Base-by-base conservation (phyloP, 2,113 vertebrate genomes). In the Chaetodon auriga region DNA sequence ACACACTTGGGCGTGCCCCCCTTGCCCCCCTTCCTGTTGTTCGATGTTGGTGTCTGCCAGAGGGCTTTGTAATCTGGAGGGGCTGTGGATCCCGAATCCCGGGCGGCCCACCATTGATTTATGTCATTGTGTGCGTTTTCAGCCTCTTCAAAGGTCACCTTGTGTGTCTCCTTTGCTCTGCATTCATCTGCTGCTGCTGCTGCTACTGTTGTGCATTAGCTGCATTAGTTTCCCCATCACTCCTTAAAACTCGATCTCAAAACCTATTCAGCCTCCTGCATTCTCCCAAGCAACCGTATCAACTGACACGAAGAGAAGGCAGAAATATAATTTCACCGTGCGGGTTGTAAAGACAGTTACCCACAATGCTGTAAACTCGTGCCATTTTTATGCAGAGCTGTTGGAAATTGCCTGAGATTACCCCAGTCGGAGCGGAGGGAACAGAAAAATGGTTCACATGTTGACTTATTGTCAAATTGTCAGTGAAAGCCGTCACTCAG, bases 61-160 rank as follows among this genome's bases (percentile, higher is more conserved):
- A 85, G 87, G 89, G 75, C 84, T 90, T 85, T 87, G 69, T 81
- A 83, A 87, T 84, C 85, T 90, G 78, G 68, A 87, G 85, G 77
- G 81, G 85, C 82, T 82, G 84, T 85, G 90, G 77, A 92, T 86
- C 87, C 75, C 30, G 19, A 89, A 83, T 92, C 92, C 90, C 90
- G 60, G 0, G 82, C 30, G 89, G 82, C 75, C 81, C 74, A 35
- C 55, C 89, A 91, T 92, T 93, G 93, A 94, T 95, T 95, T 93
- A 92, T 94, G 92, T 92, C 92, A 91, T 90, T 89, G 88, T 92
- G 86, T 92, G 90, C 88, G 80, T 93, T 93, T 90, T 91, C 89
- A 92, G 91, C 86, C 89, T 84, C 87, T 92, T 88, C 87, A 92
- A 86, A 93, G 93, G 93, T 95, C 92, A 95, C 93, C 93, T 95